A percentile compares a stretch with the other conserved stretches of the same genome.
Evolutionary conservation across 2,113 vertebrate genomes (phyloP).

Genomic region (Rousettus leschenaultii): DNA sequence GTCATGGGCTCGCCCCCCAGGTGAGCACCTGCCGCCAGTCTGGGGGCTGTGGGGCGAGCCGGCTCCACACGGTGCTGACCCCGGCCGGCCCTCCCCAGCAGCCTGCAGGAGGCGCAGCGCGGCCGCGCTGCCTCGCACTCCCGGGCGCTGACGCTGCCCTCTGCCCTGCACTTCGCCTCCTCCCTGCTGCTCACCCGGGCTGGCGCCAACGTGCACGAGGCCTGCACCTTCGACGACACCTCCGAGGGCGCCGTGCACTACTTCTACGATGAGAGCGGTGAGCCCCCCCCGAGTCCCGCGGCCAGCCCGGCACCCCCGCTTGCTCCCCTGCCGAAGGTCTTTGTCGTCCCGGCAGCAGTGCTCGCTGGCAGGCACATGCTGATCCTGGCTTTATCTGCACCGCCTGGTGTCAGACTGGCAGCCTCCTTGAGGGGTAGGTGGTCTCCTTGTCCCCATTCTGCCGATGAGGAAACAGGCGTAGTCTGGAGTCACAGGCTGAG

Average conservation of each 20-base stretch:
- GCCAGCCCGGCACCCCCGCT: accelerated
- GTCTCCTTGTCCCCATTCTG: not conserved
- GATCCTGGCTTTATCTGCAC: accelerated
- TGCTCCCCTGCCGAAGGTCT: accelerated
- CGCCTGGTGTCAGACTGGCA: not conserved
- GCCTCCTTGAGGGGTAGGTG: not conserved
- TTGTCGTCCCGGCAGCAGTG: accelerated
- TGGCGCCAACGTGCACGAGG: slow-evolving; percentile 86
- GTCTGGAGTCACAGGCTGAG: not conserved
- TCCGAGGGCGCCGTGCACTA: slow-evolving; percentile 93
- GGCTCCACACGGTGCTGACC: slow-evolving; percentile 73
- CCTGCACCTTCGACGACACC: slow-evolving; percentile 93
- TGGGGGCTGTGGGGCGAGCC: slow-evolving; percentile 63
- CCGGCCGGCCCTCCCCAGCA: slow-evolving; percentile 3
- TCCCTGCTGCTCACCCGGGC: slow-evolving; percentile 88
- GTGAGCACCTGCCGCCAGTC: slow-evolving; percentile 66
- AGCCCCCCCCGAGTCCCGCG: not conserved
- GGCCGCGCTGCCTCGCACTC: slow-evolving; percentile 89
- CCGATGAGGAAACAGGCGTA: not conserved
- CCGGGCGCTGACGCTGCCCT: slow-evolving; percentile 88
- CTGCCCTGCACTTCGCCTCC: slow-evolving; percentile 91
- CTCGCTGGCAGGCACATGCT: accelerated
- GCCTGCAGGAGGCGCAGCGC: slow-evolving; percentile 91
- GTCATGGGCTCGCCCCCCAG: slow-evolving; percentile 93
- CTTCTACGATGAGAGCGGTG: slow-evolving; percentile 92